Percentiles rank a stretch among this genome's conserved stretches.
These are phyloP conservation scores for Marmota flaviventris DNA, from an alignment of 2,113 vertebrate species.

Conservation along the genomic window DNA sequence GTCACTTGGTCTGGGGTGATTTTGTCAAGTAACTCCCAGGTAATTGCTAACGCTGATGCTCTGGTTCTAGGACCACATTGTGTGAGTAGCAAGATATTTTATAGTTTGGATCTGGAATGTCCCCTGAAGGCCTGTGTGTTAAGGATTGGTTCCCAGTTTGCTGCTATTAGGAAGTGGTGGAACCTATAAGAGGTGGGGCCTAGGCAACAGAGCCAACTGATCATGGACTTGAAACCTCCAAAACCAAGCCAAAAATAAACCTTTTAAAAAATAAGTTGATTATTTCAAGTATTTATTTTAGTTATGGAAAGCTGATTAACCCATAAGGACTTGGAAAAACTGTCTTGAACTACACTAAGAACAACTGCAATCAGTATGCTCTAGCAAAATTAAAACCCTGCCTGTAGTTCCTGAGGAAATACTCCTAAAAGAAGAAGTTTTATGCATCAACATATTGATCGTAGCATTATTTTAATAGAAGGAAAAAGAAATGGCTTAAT, in stretches of 20 bases:
- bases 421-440: background rate
- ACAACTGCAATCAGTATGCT: background rate
- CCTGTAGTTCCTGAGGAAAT: background rate
- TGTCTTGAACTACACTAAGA: background rate
- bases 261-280: background rate
- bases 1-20: background rate
- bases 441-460: background rate
- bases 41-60: background rate
- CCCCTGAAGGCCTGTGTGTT: background rate
- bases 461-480: slow-evolving; percentile 29
- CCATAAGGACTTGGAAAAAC: background rate
- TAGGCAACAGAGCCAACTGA: background rate
- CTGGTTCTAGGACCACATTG: background rate
- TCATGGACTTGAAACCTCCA: background rate
- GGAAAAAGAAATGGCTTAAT: slow-evolving; percentile 5
- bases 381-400: background rate
- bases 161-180: background rate
- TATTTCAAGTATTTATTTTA: background rate
- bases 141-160: background rate
- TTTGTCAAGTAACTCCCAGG: background rate
- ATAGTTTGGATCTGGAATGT: background rate
- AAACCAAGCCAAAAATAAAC: background rate
- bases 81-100: background rate
- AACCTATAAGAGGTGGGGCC: background rate
- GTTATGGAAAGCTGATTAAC: background rate